Evolutionary conservation across 1,140 invertebrate genomes (phyloP), one percentile per base, ranked within the genome.

Genomic region (Planococcus citri): DNA sequence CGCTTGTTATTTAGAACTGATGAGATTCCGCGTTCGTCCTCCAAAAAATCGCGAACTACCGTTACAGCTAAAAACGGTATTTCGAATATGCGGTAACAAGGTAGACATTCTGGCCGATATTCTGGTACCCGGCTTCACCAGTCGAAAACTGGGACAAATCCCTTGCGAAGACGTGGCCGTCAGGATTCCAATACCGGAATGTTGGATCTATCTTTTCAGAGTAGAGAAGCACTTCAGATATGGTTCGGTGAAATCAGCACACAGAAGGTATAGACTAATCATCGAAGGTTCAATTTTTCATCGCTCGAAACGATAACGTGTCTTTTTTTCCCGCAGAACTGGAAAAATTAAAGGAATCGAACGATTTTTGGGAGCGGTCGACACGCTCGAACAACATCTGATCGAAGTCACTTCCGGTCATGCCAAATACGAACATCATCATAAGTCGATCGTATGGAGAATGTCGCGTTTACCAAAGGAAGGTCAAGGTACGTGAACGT

Each of bases 351-450:
- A 97, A 80, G 92, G 95, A 60, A 92, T 97, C 70, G 93, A 97
- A 77, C 82, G 94, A 64, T 89, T 98, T 75, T 83, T 99, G 73
- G 95, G 96, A 20, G 88, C 94, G 1, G 89, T 96, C 51, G 92
- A 95, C 71, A 91, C 88, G 8, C 79, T 94, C 69, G 94, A 96
- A 75, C 88, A 93, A 72, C 94, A 92, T 71, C 82, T 99, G 1
- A 97, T 99, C 78, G 97, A 99, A 79, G 94, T 96, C 0, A 96
- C 95, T 10, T 96, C 94, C 1, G 97, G 97, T 0, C 91, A 94
- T 77, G 97, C 97, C 14, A 99, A 99, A 81, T 99, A 99, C 78
- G 97, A 99, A 79, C 95, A 99, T 81, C 92, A 98, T 74, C 95
- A 97, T 80, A 85, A 90, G 67, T 87, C 95, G 69, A 94, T 99